Conservation (phyloP, 2,888 invertebrate species). For the Chrysolina haemoptera region DNA sequence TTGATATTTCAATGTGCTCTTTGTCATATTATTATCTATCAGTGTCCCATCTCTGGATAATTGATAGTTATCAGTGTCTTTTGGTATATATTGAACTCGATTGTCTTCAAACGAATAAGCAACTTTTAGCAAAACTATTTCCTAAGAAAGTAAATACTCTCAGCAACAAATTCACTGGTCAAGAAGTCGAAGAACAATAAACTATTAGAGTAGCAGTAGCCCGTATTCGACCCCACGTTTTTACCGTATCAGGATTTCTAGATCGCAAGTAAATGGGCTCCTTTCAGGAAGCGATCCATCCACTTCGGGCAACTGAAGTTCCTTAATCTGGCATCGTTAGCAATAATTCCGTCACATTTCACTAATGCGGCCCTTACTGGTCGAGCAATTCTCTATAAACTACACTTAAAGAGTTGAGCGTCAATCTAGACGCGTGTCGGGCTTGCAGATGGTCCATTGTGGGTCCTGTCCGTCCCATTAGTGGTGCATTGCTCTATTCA, state of each 20-base stretch:
- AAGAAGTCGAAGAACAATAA: not conserved
- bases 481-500: constrained; percentile 11
- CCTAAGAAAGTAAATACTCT: not conserved
- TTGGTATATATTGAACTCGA: too few relatives aligned
- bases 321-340: constrained; percentile 29
- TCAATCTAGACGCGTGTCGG: constrained; percentile 33
- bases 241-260: not conserved
- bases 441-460: constrained; percentile 29
- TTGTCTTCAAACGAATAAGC: too few relatives aligned
- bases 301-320: constrained; percentile 6
- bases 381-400: constrained; percentile 21
- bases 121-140: too few relatives aligned
- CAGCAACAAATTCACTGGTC: not conserved
- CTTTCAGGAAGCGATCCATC: constrained; percentile 21
- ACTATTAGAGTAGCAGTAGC: not conserved
- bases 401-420: constrained; percentile 21
- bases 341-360: constrained; percentile 26
- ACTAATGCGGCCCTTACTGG: constrained; percentile 28
- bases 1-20: too few relatives aligned
- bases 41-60: too few relatives aligned
- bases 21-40: too few relatives aligned
- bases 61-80: too few relatives aligned
- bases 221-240: not conserved
- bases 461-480: constrained; percentile 16
- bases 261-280: constrained; percentile 17